Conservation (phyloP, 2,888 invertebrate genomes). For the Dysmachus trigonus region DNA sequence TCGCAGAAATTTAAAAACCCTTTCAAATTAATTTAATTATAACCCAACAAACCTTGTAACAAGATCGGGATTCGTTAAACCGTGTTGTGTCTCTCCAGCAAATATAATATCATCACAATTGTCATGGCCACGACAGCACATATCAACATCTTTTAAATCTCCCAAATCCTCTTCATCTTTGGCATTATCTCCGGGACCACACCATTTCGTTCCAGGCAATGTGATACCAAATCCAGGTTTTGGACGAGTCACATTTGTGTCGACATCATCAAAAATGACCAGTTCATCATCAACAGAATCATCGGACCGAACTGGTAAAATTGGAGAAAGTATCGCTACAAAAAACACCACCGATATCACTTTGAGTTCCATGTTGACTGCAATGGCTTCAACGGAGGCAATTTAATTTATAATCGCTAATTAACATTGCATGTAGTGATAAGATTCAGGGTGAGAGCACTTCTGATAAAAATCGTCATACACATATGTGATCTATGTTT, state of each 20-base stretch:
- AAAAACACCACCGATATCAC: not conserved
- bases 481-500: not conserved
- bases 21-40: not conserved
- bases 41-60: constrained; percentile 59
- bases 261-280: not conserved
- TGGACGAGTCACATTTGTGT: not conserved
- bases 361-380: not conserved
- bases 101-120: constrained; percentile 61
- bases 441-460: not conserved
- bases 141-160: constrained; percentile 80
- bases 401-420: not conserved
- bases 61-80: constrained; percentile 58
- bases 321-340: not conserved
- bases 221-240: constrained; percentile 49
- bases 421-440: not conserved
- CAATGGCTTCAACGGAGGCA: not conserved
- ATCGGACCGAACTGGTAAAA: not conserved
- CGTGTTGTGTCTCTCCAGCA: constrained; percentile 56
- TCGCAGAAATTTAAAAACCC: not conserved
- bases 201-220: constrained; percentile 87
- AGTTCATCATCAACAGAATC: not conserved
- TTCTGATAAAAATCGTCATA: not conserved
- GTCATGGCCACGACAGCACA: constrained; percentile 89
- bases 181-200: constrained; percentile 86
- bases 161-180: constrained; percentile 82